phyloP scores from a whole-genome alignment of 1,140 invertebrate species.

The Caerostris extrusa region DNA sequence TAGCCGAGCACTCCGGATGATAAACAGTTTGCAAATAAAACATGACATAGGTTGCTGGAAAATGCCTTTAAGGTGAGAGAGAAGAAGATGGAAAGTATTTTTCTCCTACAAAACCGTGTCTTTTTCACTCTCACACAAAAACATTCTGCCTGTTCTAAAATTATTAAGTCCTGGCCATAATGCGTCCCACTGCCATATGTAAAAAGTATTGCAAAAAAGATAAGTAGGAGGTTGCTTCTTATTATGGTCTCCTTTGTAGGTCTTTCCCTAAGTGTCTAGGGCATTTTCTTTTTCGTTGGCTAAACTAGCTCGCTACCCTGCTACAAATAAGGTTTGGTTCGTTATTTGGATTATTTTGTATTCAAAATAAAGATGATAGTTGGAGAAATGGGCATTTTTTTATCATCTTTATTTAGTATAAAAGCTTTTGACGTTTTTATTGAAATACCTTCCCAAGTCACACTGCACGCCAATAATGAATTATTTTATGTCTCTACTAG shows the following conservation, averaged over 20 bases:
- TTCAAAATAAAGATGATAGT: not conserved
- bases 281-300: not conserved
- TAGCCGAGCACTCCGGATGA: not conserved
- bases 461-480: constrained; percentile 26
- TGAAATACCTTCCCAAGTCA: constrained; percentile 10
- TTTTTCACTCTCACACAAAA: not conserved
- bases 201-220: constrained; percentile 15
- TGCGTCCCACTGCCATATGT: not conserved
- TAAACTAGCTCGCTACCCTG: not conserved
- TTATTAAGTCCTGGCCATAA: constrained; percentile 63
- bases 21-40: constrained; percentile 71
- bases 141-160: constrained; percentile 7
- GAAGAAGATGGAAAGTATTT: constrained; percentile 30
- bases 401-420: constrained; percentile 29
- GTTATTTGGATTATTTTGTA: constrained; percentile 44
- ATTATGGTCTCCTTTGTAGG: constrained; percentile 22
- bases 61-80: constrained; percentile 62
- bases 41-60: constrained; percentile 64
- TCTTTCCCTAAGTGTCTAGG: not conserved
- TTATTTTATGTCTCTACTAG: not conserved
- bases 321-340: constrained; percentile 18
- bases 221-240: not conserved
- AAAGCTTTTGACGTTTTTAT: constrained; percentile 51
- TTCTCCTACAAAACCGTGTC: not conserved
- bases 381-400: not conserved